Evolutionary conservation across 2,888 invertebrate genomes (phyloP).

Genomic region (Cenopis cana): DNA sequence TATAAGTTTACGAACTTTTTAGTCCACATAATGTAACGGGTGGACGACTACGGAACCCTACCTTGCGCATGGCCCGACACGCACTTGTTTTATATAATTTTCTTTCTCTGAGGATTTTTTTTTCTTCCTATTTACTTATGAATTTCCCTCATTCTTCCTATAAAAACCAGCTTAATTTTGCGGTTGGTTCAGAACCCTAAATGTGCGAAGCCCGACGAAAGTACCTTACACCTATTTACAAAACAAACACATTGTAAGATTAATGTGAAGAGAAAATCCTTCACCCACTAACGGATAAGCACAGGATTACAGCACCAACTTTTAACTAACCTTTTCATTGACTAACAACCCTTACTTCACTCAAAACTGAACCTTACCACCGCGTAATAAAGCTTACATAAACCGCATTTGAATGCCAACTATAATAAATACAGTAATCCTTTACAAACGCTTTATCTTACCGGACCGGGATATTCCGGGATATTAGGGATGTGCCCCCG

Average conservation of each 20-base stretch:
- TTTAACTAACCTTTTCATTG: background rate
- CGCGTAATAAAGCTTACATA: background rate
- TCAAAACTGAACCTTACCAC: background rate
- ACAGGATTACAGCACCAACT: background rate
- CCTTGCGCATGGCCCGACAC: too few species aligned
- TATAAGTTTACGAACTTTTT: too few species aligned
- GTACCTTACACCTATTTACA: background rate
- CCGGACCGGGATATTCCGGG: constrained; percentile 21
- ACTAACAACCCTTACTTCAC: background rate
- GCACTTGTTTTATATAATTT: too few species aligned
- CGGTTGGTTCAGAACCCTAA: too few species aligned
- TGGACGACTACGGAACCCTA: too few species aligned
- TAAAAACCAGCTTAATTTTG: too few species aligned
- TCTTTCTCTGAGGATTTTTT: too few species aligned
- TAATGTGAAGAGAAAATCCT: constrained; percentile 12
- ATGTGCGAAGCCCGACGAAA: too few species aligned
- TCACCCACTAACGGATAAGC: constrained; percentile 10
- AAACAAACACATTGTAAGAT: constrained; percentile 12
- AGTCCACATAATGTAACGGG: too few species aligned
- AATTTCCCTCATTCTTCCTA: too few species aligned
- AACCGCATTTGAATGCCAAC: constrained; percentile 10
- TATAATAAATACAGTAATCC: constrained; percentile 28
- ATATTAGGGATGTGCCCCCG: constrained; percentile 21
- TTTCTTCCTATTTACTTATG: too few species aligned
- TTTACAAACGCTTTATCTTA: constrained; percentile 26